phyloP scores from a whole-genome alignment of 23 tunicate genomes.

The Ascidia mentula region DNA sequence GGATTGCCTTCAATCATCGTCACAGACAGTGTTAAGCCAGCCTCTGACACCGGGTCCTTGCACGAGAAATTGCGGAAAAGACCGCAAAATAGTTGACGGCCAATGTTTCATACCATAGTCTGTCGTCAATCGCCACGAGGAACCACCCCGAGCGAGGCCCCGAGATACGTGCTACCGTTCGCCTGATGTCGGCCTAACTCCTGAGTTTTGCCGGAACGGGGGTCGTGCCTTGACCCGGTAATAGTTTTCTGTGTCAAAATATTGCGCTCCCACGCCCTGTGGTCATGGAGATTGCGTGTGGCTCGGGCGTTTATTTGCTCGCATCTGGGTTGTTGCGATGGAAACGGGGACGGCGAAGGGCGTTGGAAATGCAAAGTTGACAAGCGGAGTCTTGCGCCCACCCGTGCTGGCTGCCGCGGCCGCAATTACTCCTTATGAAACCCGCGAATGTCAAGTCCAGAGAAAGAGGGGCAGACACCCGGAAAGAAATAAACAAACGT shows the following conservation, averaged over 20 bases:
- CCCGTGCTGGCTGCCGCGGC: slow-evolving; percentile 2
- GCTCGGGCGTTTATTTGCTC: neutral
- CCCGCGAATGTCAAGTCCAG: neutral
- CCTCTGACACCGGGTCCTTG: neutral
- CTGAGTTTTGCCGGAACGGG: neutral
- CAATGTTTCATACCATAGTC: slow-evolving; percentile 3
- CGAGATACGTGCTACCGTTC: slow-evolving; percentile 11
- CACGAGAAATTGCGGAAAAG: neutral
- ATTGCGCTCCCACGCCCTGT: neutral
- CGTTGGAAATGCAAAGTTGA: neutral
- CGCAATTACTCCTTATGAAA: too few relatives aligned
- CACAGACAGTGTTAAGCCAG: neutral
- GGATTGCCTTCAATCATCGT: neutral
- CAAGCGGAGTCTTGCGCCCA: neutral
- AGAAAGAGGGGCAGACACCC: neutral
- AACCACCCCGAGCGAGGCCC: neutral
- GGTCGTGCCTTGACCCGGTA: too few relatives aligned
- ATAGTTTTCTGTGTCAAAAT: slow-evolving; percentile 4
- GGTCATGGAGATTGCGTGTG: neutral
- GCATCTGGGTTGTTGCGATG: neutral
- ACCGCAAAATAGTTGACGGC: neutral
- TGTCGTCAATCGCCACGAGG: neutral
- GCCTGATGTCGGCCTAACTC: neutral
- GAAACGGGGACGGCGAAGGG: neutral
- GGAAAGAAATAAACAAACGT: neutral